Conservation (phyloP, 1,140 invertebrate species). For the Brachionus asplanchnoidis region DNA sequence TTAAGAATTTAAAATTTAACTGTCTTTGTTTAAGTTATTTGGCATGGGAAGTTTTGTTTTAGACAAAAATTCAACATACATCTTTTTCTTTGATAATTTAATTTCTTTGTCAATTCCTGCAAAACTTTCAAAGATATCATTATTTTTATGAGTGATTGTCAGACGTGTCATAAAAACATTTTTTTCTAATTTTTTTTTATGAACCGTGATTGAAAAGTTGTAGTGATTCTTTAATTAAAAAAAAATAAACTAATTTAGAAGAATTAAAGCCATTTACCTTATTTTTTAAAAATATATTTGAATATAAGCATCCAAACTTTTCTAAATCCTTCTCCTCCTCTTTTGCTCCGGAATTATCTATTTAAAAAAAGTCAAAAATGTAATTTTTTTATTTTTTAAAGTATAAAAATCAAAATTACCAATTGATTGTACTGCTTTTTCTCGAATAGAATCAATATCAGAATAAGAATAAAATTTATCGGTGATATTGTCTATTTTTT, state of each 20-base stretch:
- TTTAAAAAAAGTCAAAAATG: background rate
- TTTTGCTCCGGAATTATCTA: background rate
- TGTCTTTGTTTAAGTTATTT: background rate
- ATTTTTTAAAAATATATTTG: background rate
- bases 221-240: background rate
- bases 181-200: background rate
- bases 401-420: background rate
- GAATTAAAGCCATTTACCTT: background rate
- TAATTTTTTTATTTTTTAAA: slow-evolving; percentile 3
- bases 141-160: background rate
- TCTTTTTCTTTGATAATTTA: background rate
- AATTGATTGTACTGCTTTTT: background rate
- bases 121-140: background rate
- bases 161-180: background rate
- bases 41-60: background rate
- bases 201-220: background rate
- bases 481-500: background rate
- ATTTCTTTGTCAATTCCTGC: background rate
- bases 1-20: background rate
- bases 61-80: background rate
- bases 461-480: background rate
- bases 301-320: background rate
- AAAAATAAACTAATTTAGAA: background rate
- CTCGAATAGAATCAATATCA: background rate
- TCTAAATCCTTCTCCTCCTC: background rate